A percentile compares a stretch with the other conserved stretches of the same genome.
These are phyloP conservation scores for Caranx ignobilis DNA, from an alignment of 2,113 vertebrate genomes.

Conservation along the genomic window DNA sequence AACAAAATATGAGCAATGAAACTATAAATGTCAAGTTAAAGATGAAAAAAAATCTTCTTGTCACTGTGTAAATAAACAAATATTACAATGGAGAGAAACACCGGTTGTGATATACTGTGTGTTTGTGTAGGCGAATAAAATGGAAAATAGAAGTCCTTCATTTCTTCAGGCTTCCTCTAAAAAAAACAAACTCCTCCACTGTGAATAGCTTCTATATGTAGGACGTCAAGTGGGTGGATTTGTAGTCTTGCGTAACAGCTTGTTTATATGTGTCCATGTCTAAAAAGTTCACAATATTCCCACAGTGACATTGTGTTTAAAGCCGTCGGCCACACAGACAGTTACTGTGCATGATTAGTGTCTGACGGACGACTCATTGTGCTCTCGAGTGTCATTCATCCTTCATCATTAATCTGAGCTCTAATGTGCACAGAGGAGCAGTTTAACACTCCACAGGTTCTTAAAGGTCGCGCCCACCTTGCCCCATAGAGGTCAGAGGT, in stretches of 20 bases:
- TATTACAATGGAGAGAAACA: constrained; percentile 1
- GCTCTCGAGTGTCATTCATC: constrained; percentile 11
- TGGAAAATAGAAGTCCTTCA: constrained; percentile 27
- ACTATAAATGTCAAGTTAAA: constrained; percentile 5
- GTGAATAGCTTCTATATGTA: constrained; percentile 57
- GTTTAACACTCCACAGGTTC: background rate
- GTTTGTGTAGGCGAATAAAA: constrained; percentile 43
- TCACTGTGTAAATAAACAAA: background rate
- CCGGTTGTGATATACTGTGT: constrained; percentile 11
- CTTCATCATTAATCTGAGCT: background rate
- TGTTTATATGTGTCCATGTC: constrained; percentile 41
- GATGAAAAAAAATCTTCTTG: background rate
- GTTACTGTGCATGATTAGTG: constrained; percentile 37
- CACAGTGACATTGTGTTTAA: constrained; percentile 32
- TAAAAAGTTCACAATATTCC: constrained; percentile 46
- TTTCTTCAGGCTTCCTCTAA: constrained; percentile 40
- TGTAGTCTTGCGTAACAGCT: constrained; percentile 37
- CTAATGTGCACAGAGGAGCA: background rate
- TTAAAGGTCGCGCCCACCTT: background rate
- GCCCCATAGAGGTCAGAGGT: constrained; percentile 1
- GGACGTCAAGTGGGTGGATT: constrained; percentile 62
- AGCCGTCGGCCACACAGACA: constrained; percentile 35
- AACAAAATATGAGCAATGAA: background rate
- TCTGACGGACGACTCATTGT: constrained; percentile 36
- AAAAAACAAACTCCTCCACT: constrained; percentile 39